Evolutionary conservation across 1,140 invertebrate species (phyloP).

Genomic region (Homalodisca vitripennis): DNA sequence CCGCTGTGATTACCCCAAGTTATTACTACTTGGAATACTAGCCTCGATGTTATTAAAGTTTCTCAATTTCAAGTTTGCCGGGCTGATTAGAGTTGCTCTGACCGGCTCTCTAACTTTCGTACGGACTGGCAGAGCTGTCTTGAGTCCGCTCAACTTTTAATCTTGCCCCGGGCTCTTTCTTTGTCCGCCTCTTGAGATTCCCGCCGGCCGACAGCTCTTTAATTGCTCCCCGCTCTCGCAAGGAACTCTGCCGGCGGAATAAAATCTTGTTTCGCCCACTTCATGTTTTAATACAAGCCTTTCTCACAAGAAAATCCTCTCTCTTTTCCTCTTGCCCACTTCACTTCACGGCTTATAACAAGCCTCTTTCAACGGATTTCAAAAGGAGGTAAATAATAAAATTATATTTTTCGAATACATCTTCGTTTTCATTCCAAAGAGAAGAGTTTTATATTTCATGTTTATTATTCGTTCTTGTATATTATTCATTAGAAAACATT

Average conservation of each 20-base stretch:
- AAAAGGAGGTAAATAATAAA: too few relatives aligned
- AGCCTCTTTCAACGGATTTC: too few relatives aligned
- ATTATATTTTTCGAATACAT: too few relatives aligned
- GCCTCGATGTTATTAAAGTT: constrained; percentile 34
- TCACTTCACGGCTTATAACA: background rate
- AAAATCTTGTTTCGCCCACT: constrained; percentile 1
- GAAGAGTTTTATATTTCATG: too few relatives aligned
- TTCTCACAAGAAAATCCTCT: background rate
- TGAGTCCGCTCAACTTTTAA: background rate
- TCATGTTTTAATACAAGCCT: background rate
- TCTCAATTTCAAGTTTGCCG: constrained; percentile 32
- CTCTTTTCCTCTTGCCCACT: background rate
- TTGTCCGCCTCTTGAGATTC: constrained; percentile 1
- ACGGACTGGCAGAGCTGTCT: background rate
- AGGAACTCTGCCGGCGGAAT: constrained; percentile 5
- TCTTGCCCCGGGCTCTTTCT: constrained; percentile 2
- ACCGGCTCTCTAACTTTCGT: background rate
- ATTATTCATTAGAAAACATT: too few relatives aligned
- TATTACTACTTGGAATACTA: constrained; percentile 28
- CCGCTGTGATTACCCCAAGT: constrained; percentile 11
- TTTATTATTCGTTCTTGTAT: too few relatives aligned
- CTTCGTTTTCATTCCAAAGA: too few relatives aligned
- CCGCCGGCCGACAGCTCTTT: background rate
- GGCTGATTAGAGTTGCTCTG: constrained; percentile 21
- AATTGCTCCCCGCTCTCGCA: background rate